These are phyloP conservation scores for Scaptomyza polygonia DNA, from an alignment of 2,888 invertebrate species.

Conservation along the genomic window DNA sequence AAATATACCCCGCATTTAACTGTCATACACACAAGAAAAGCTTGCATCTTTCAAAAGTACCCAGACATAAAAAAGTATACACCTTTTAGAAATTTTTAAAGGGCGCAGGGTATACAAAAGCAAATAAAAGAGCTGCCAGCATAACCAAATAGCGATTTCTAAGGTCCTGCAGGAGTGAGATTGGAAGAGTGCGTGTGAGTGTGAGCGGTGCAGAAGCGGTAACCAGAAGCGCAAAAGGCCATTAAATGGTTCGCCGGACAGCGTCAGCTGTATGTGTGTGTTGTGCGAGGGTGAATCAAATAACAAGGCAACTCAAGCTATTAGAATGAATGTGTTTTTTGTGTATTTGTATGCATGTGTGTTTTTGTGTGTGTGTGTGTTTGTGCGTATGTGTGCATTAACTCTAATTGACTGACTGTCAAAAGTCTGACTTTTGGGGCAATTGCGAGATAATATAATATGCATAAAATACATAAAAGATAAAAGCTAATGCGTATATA, in stretches of 20 bases:
- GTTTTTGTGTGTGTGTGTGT: not conserved
- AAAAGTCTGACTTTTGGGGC: slow-evolving; percentile 30
- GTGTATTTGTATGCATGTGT: slow-evolving; percentile 6
- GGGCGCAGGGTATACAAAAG: slow-evolving; percentile 12
- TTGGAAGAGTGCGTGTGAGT: not conserved
- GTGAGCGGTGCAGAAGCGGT: slow-evolving; percentile 23
- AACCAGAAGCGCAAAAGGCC: slow-evolving; percentile 53
- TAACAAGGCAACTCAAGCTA: slow-evolving; percentile 46
- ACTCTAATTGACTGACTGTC: slow-evolving; percentile 49
- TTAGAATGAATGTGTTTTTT: slow-evolving; percentile 32
- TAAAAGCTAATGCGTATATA: slow-evolving; percentile 25
- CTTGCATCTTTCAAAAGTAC: not conserved
- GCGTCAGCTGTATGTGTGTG: slow-evolving; percentile 29
- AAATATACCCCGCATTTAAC: not conserved
- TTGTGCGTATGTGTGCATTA: slow-evolving; percentile 7
- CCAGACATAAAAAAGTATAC: not conserved
- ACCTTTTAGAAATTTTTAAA: not conserved
- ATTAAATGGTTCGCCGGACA: slow-evolving; percentile 63
- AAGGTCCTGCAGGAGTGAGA: slow-evolving; percentile 19
- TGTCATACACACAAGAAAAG: not conserved
- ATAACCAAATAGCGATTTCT: slow-evolving; percentile 70
- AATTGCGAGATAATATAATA: slow-evolving; percentile 24
- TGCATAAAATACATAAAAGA: slow-evolving; percentile 26
- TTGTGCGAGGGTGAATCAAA: slow-evolving; percentile 50
- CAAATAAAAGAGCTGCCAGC: slow-evolving; percentile 74